Evolutionary conservation across 2,888 invertebrate genomes (phyloP), one percentile per base, ranked within the genome.

Genomic region (Drosophila gaucha): DNA sequence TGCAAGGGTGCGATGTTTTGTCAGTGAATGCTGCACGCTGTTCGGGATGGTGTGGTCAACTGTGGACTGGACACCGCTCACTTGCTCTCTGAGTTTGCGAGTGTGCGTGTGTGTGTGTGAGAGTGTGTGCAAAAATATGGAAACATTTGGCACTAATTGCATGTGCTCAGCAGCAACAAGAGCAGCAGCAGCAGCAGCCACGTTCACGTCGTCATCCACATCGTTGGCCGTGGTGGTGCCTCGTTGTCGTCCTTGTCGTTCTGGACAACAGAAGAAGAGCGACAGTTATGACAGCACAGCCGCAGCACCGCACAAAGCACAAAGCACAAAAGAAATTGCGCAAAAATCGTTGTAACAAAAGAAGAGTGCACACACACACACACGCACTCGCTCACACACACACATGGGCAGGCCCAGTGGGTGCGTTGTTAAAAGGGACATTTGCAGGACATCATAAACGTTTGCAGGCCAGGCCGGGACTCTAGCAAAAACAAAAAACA

Each of bases 141-240:
- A 90, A 90, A 90, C 89, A 90, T 90, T 90, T 90, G 89, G 89
- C 89, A 90, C 89, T 90, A 90, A 90, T 90, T 90, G 90, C 90
- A 85, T 86, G 72, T 84, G 85, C 87, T 85, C 78, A 74, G 65
- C 67, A 65, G 58, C 76, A 67, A 55, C 58, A 78, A 67, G 63
- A 74, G 71, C 66, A 68, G 59, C 46, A 66, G 49, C 28, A 44
- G 44, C 58, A 46, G 46, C 73, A 51, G 68, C 66, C 55, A 58
- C 62, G 62, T 39, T 38, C 67, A 60, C 56, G 36, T 55, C 72
- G 49, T 59, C 33, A 52, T 54, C 41, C 62, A 50, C 58, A 31
- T 49, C 50, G 46, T 59, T 43, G 54, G 41, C 39, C 57, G 39
- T 47, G 30, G 44, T 57, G 31, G 31, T 46, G 46, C 46, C 31